A percentile compares a stretch with the other conserved stretches of the same genome.
Conservation (phyloP, 2,888 invertebrate species). For the Melanostoma mellinum region DNA sequence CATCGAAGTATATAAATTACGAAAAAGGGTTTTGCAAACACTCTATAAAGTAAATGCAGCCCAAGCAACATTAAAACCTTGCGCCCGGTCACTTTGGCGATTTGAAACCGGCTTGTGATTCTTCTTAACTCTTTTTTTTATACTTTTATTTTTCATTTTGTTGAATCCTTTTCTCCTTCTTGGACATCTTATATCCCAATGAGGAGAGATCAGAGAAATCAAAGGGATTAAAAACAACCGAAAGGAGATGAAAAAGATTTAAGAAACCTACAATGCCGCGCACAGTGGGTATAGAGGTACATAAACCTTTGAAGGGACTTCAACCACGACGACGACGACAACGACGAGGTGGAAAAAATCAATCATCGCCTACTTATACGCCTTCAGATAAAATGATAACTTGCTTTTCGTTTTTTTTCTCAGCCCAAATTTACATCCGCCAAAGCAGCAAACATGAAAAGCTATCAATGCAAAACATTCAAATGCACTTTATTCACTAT, state of each 20-base stretch:
- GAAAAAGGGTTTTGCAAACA: constrained; percentile 73
- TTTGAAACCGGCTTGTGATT: constrained; percentile 47
- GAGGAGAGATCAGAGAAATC: constrained; percentile 56
- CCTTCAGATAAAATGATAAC: constrained; percentile 38
- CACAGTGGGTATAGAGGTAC: no score
- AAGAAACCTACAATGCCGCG: not conserved
- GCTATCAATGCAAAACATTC: constrained; percentile 69
- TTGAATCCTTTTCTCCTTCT: constrained; percentile 41
- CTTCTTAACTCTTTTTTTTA: not conserved
- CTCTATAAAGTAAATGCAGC: constrained; percentile 74
- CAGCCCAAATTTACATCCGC: constrained; percentile 51
- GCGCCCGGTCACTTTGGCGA: constrained; percentile 20
- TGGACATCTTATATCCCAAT: constrained; percentile 30
- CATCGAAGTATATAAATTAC: constrained; percentile 74
- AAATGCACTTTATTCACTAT: constrained; percentile 72
- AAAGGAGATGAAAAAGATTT: constrained; percentile 39
- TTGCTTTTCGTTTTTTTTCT: constrained; percentile 2
- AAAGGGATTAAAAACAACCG: constrained; percentile 60
- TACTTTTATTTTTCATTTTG: not conserved
- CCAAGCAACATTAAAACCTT: constrained; percentile 41
- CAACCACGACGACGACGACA: not conserved
- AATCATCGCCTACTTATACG: constrained; percentile 73
- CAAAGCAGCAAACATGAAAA: constrained; percentile 59
- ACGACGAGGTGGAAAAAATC: constrained; percentile 49
- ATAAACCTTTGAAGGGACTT: not conserved